Conservation (phyloP, 1,140 invertebrate species). For the Drosophila sp. region DNA sequence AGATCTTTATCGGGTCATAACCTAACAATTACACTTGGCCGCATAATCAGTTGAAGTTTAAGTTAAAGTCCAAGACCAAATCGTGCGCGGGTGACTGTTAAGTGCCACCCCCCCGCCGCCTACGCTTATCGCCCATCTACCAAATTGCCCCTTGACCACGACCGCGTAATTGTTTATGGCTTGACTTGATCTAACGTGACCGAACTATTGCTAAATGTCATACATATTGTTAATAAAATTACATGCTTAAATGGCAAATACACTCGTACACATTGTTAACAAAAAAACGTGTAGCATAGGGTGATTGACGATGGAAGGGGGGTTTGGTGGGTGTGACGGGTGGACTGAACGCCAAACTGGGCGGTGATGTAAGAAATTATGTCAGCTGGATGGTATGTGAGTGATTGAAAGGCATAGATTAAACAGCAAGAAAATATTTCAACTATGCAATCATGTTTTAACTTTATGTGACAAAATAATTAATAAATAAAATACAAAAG, state of each 20-base stretch:
- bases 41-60: slow-evolving; percentile 43
- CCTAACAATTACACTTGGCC: slow-evolving; percentile 34
- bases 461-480: slow-evolving; percentile 1
- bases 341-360: slow-evolving; percentile 42
- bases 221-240: slow-evolving; percentile 29
- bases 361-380: slow-evolving; percentile 69
- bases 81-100: slow-evolving; percentile 25
- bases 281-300: slow-evolving; percentile 16
- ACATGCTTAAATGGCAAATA: slow-evolving; percentile 27
- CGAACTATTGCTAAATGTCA: slow-evolving; percentile 62
- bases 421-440: background rate
- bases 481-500: background rate
- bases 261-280: slow-evolving; percentile 35
- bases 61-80: slow-evolving; percentile 33
- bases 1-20: slow-evolving; percentile 34
- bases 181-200: slow-evolving; percentile 61
- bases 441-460: background rate
- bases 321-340: background rate
- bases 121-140: slow-evolving; percentile 51
- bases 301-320: background rate
- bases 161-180: slow-evolving; percentile 57
- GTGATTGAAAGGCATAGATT: slow-evolving; percentile 39
- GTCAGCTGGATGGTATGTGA: slow-evolving; percentile 54
- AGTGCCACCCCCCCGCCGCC: slow-evolving; percentile 6
- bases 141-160: slow-evolving; percentile 60